These are phyloP conservation scores for Netelia inedita DNA, from an alignment of 2,888 invertebrate genomes.

Conservation along the genomic window DNA sequence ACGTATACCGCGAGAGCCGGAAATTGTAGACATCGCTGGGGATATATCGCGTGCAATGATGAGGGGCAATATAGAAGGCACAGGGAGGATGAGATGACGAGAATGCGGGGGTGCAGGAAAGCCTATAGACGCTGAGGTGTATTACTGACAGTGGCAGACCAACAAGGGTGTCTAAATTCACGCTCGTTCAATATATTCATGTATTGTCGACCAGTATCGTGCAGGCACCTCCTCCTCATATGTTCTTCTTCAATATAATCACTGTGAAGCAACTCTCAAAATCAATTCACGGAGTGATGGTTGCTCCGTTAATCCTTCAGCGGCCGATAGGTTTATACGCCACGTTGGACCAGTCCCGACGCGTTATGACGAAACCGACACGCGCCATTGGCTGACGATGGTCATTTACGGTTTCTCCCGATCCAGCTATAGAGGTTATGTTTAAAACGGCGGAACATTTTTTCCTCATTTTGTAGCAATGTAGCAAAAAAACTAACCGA, in stretches of 20 bases:
- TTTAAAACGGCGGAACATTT: no score
- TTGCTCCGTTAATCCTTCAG: not conserved
- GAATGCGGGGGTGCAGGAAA: conserved; percentile 19
- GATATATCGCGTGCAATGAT: conserved; percentile 61
- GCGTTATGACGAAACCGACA: no score
- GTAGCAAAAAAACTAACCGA: no score
- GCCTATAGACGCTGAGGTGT: conserved; percentile 40
- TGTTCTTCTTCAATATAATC: not conserved
- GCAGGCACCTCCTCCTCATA: not conserved
- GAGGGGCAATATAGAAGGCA: conserved; percentile 30
- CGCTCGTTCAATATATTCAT: conserved; percentile 28
- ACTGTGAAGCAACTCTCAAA: not conserved
- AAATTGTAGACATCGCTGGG: conserved; percentile 66
- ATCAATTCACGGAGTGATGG: not conserved
- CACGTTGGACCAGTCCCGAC: no score
- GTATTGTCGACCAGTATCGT: conserved; percentile 3
- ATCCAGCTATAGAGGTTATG: no score
- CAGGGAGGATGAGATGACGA: conserved; percentile 36
- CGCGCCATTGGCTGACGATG: no score
- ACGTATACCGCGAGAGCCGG: conserved; percentile 44
- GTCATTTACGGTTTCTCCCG: no score
- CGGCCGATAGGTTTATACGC: no score
- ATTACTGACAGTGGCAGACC: conserved; percentile 55
- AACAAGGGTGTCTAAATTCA: conserved; percentile 41
- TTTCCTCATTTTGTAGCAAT: no score